Conservation (phyloP, 2,797 vertebrate species). For the Sphenopsis melanotis region DNA sequence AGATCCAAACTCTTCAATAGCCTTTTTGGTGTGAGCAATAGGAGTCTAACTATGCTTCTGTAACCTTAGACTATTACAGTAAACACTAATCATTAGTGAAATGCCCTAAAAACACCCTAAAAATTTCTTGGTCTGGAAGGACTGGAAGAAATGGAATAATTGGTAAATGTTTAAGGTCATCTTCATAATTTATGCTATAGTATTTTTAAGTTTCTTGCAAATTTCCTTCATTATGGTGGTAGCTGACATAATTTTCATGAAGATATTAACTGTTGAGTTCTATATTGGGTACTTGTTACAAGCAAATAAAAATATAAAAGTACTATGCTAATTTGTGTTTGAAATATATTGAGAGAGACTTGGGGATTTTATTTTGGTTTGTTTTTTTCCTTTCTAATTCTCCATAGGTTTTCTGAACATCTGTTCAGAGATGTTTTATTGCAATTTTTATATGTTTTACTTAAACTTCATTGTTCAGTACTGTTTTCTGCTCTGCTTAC, state of each 20-base stretch:
- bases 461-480: not conserved
- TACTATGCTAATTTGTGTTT: not conserved
- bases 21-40: not conserved
- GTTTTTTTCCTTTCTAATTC: not conserved
- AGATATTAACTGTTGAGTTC: not conserved
- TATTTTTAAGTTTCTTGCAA: not conserved
- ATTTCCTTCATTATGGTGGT: not conserved
- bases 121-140: not conserved
- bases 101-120: not conserved
- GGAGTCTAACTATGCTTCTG: not conserved
- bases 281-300: not conserved
- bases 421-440: not conserved
- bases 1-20: not conserved
- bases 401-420: not conserved
- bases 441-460: not conserved
- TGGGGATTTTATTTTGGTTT: not conserved
- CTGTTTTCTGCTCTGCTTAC: not conserved
- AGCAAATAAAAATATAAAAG: not conserved
- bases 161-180: not conserved
- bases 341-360: not conserved
- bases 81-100: not conserved
- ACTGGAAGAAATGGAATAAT: not conserved
- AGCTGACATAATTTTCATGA: not conserved
- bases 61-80: not conserved
- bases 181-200: not conserved